Evolutionary conservation across 2,113 vertebrate species (phyloP), one percentile per base, ranked within the genome.

Genomic region (Struthio camelus): DNA sequence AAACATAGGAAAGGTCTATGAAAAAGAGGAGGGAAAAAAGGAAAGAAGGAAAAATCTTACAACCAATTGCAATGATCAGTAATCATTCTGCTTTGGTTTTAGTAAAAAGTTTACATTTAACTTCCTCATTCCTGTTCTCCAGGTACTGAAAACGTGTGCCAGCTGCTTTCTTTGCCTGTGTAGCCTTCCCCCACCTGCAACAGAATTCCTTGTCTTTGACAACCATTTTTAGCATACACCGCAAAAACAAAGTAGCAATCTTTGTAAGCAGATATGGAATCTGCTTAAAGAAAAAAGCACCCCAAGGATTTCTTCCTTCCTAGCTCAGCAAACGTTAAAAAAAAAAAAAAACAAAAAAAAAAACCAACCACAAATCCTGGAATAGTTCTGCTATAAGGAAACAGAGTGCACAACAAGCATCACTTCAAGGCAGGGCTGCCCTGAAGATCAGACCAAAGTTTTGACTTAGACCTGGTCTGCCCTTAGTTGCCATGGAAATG

Each of bases 71-170:
- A 30, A 48, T n/a, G n/a, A 53, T 53, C 23, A 64, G 54, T 27
- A 32, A 40, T 11, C 18, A 87, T 27, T 67, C 38, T 53, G 9
- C 27, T 67, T 75, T 38, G 10, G 5, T 53, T 67, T 76, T 62
- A 87, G 27, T 14, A 7, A 79, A 53, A n/a, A 64, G n/a, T 81
- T 89, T 64, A 75, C 36, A 18, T 53, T 79, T 56, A 70, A 46
- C 44, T 94, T 95, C 66, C 85, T 93, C 82, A 53, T 75, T 93
- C 91, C 77, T 76, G 22, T 16, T 62, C 67, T 83, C 72, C 69
- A 53, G 19, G 51, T 64, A 44, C 17, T 10, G 44, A 61, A 24
- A 73, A 48, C 3, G 34, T 1, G 1, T 44, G 61, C 40, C 73
- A 89, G 30, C 34, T 66, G 61, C 30, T 71, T 70, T 71, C 86